Evolutionary conservation across 2,113 vertebrate genomes (phyloP), one percentile per base, ranked within the genome.

Genomic region (Muscicapa adusta): DNA sequence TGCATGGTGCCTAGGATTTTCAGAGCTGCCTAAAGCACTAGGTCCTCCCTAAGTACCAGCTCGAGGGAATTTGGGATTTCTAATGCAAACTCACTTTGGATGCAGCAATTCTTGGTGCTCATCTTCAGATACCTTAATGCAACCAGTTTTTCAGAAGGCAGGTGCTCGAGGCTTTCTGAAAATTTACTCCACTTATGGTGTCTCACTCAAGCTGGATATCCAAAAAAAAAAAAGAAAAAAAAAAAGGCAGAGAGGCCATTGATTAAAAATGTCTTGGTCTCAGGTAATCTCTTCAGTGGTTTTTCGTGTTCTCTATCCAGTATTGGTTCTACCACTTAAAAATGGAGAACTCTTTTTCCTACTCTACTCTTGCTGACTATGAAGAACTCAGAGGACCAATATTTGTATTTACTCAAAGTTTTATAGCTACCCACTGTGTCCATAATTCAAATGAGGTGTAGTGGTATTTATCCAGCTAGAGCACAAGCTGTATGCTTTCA

Each of bases 341-440:
- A 85, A 95, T 33, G 71, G 80, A 95, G 92, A 96, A 80, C 85
- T 95, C 40, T 92, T 94, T 94, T 97, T 96, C 96, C 88, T 97
- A 95, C 58, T 96, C 62, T 84, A 34, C 1, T 17, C 92, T 96
- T 96, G 85, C 78, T 94, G 93, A 96, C 92, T 93, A 84, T 26
- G 23, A 95, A 96, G 93, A 97, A 88, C 91, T 97, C 90, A 95
- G 94, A 97, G 96, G 97, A 98, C 97, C 98, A 98, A 97, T 90
- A 63, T 98, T 98, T 97, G 91, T 98, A 98, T 91, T 95, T 71
- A 48, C 4, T 2, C 89, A 48, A 76, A 79, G 60, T 95, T 97
- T 97, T 94, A 56, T 95, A 96, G 38, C 96, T 97, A 96, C 90
- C 91, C 93, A 75, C 94, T 70, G 26, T 96, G 97, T 97, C 92